Base-by-base conservation (phyloP, 1,140 invertebrate species). In the Achatina immaculata region DNA sequence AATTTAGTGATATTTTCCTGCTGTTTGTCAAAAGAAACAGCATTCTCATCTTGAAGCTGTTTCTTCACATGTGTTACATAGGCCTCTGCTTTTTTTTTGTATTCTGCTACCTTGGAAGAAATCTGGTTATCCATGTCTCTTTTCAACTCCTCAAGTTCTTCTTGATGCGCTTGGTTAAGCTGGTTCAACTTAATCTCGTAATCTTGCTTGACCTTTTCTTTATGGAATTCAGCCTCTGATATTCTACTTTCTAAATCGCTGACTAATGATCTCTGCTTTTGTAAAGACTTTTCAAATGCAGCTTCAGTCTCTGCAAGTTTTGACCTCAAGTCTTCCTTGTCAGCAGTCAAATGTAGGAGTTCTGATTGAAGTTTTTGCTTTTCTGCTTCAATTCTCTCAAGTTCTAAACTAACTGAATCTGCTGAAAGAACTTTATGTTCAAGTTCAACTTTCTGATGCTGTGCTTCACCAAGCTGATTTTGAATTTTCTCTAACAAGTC, bases 1-100 rank as follows among this genome's bases (percentile, higher is more conserved):
- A 84, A 81, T 51, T 82, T 80, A 34, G 55, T 42, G 24, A 89
- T 78, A 31, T 75, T 58, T 65, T 85, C 86, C 75, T 86, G 82
- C n/a, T 87, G 81, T 78, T 89, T 82, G n/a, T 81, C 72, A 14
- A 84, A 38, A 51, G 80, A 51, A 2, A 75, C 62, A 55, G 88
- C 87, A 28, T 85, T 86, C 28, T 89, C 87, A 48, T 81, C 83
- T 68, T 87, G 85, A 31, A 88, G 55, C 74, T 90, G 88, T 80
- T 88, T 89, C 78, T 90, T 90, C 28, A 90, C 84, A 73, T 91
- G 88, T 14, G 85, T 75, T 28, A 91, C 83, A 82, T 90, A 88
- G 1, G 73, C 81, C 85, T 91, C 90, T 24, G 88, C 89, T 62
- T 89, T 89, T 81, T 91, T 91, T 78, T 90, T 90, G 74, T 90